Evolutionary conservation across 1,140 invertebrate species (phyloP).

Genomic region (Sycophila sp.): DNA sequence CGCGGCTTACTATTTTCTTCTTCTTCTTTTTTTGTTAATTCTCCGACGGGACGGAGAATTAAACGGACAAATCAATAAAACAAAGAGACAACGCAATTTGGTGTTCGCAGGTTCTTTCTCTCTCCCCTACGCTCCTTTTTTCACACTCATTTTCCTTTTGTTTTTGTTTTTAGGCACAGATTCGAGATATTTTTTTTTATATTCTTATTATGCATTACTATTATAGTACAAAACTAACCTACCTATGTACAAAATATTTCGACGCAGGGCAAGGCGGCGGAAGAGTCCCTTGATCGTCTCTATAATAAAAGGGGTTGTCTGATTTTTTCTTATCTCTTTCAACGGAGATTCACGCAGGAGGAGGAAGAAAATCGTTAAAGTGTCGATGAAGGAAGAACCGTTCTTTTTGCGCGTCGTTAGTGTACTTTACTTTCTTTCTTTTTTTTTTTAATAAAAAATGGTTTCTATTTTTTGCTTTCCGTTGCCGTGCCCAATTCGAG

Average conservation of each 20-base stretch:
- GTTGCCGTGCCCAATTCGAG: conserved; percentile 11
- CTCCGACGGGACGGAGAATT: not conserved
- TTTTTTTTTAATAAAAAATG: not conserved
- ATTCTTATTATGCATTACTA: conserved; percentile 8
- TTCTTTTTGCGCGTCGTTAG: not conserved
- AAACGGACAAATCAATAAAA: not conserved
- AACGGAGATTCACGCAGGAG: not conserved
- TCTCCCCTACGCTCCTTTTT: too few relatives aligned
- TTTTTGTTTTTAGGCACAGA: conserved; percentile 34
- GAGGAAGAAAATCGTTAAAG: not conserved
- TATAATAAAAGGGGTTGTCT: too few relatives aligned
- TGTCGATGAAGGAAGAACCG: not conserved
- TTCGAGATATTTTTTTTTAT: conserved; percentile 34
- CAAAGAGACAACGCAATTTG: too few relatives aligned
- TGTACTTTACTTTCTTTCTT: not conserved
- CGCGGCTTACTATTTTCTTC: not conserved
- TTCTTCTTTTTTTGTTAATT: not conserved
- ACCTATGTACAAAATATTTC: conserved; percentile 55
- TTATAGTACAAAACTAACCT: conserved; percentile 57
- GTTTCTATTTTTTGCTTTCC: not conserved
- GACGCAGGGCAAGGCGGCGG: conserved; percentile 17
- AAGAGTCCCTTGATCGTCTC: not conserved
- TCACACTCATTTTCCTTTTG: conserved; percentile 7
- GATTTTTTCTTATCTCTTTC: not conserved
- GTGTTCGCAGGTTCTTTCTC: not conserved